Evolutionary conservation across 2,113 vertebrate genomes (phyloP).

Genomic region (Cygnus buccinator): DNA sequence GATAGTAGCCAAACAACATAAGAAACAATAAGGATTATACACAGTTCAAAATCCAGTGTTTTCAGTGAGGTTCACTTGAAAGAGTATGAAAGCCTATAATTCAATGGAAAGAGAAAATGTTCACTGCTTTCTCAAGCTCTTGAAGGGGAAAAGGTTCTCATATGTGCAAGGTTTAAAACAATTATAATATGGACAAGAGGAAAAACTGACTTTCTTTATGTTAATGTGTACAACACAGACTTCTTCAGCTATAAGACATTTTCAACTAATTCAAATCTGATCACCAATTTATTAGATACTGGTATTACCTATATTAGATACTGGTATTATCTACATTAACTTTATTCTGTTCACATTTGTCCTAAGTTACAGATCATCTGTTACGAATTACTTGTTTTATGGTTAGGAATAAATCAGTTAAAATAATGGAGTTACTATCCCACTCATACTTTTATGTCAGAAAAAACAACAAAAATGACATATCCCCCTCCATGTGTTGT

Average conservation of each 20-base stretch:
- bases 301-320: background rate
- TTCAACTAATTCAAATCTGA: background rate
- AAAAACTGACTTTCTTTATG: fast-evolving
- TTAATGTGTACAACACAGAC: background rate
- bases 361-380: background rate
- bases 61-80: background rate
- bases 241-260: background rate
- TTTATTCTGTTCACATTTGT: background rate
- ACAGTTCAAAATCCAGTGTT: background rate
- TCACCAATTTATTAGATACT: background rate
- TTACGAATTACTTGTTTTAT: background rate
- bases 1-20: background rate
- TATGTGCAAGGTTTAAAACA: background rate
- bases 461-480: background rate
- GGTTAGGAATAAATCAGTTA: background rate
- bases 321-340: fast-evolving
- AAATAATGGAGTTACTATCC: background rate
- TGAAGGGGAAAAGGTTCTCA: background rate
- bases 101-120: background rate
- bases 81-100: background rate
- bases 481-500: fast-evolving
- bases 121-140: background rate
- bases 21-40: background rate
- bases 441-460: background rate
- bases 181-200: background rate